A percentile compares a stretch with the other conserved stretches of the same genome.
Conservation (phyloP, 2,113 vertebrate species). For the Corythaeola cristata region DNA sequence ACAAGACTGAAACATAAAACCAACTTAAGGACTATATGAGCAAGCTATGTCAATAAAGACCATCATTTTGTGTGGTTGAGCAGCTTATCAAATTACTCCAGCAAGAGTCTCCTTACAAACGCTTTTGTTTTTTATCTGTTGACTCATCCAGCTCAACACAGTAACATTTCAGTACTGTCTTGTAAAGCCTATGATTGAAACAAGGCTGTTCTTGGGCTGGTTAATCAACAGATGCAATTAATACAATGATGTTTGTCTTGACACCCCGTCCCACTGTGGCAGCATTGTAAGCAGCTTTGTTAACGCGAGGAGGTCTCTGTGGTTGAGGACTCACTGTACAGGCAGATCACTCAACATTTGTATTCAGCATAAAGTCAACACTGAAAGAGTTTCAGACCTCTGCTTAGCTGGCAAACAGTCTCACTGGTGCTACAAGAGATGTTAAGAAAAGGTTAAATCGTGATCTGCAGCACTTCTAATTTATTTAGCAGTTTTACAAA, state of each 20-base stretch:
- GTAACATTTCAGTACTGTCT: constrained; percentile 20
- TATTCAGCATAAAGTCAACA: not conserved
- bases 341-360: constrained; percentile 11
- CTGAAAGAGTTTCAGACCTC: not conserved
- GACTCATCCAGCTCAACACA: constrained; percentile 32
- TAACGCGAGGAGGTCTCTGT: not conserved
- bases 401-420: not conserved
- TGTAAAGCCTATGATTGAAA: constrained; percentile 13
- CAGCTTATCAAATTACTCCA: constrained; percentile 35
- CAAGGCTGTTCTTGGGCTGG: not conserved
- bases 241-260: constrained; percentile 39
- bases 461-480: not conserved
- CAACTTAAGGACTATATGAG: not conserved
- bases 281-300: constrained; percentile 13
- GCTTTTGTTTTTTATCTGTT: constrained; percentile 19
- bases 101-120: not conserved
- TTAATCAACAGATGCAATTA: constrained; percentile 41
- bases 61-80: not conserved
- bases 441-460: not conserved
- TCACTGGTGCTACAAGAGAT: not conserved
- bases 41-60: not conserved
- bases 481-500: not conserved
- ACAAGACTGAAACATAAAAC: not conserved
- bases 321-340: not conserved
- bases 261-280: constrained; percentile 1